Base-by-base conservation (phyloP, 1,140 invertebrate species). In the Protaetia brevitarsis region DNA sequence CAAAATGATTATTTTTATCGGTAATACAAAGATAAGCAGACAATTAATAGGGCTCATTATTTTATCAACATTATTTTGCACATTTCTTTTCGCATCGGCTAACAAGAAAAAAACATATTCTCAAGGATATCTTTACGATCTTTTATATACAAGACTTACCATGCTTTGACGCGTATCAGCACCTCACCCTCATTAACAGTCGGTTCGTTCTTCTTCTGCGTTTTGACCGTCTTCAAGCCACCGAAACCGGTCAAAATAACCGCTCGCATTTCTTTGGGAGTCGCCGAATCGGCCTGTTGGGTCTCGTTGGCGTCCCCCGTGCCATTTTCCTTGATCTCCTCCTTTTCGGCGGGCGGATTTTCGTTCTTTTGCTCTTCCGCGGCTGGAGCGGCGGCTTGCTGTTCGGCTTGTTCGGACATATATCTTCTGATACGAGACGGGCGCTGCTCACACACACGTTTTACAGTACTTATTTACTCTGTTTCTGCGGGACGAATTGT, bases 241-340 rank as follows among this genome's bases (percentile, higher is more conserved):
- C 92, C 93, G 79, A 93, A 94, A 72, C 89, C 87, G 60, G 87
- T 89, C 64, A 94, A 83, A 67, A 93, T 88, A 67, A 95, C 86
- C 68, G 88, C 88, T 79, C 88, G 84, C 90, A 93, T 92, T 80
- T 93, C 89, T 79, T 91, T 90, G 29, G 83, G 83, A 21, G 56
- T 27, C 1, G 26, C 26, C 2, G 56, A 26, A 8, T 80, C 77
- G 19, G 74, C 70, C 77, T 76, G 73, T 81, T 81, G 68, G 78
- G 80, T 63, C 76, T 80, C 78, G 4, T 74, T 72, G 66, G 79
- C 82, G 36, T 81, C 80, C 26, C 74, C 77, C 10, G 80, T 81
- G 64, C 80, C 82, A 71, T 83, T 83, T 76, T 83, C 82, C 64
- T 81, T 82, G 16, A 79, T 72, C 45, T 77, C 74, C 63, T 74